These are phyloP conservation scores for Diacarnus erythraeanus DNA, from an alignment of 37 sponge, comb jelly and placozoan species.

Conservation along the genomic window DNA sequence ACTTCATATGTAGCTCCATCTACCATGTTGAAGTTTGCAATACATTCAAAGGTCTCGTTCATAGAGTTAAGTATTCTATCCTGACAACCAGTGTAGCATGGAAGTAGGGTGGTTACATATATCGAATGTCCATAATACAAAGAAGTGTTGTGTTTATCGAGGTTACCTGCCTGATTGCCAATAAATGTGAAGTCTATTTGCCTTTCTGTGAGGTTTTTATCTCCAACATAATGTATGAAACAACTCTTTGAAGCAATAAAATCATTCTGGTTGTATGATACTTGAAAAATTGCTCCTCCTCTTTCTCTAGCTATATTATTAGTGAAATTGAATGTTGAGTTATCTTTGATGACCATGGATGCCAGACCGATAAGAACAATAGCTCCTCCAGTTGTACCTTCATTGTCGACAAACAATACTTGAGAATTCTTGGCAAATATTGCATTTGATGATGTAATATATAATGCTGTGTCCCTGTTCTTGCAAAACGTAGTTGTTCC, in stretches of 20 bases:
- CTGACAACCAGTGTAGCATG: background rate
- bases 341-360: slow-evolving; percentile 7
- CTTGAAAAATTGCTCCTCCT: slow-evolving; percentile 56
- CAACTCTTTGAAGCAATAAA: background rate
- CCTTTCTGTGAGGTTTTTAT: background rate
- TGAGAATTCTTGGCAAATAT: background rate
- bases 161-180: background rate
- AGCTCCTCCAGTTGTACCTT: background rate
- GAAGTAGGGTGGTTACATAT: background rate
- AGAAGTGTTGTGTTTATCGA: background rate
- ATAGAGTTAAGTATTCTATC: too few species aligned
- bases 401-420: too few species aligned
- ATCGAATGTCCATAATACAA: background rate
- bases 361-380: background rate
- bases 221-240: background rate
- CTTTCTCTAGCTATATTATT: slow-evolving; percentile 33
- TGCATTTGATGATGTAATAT: background rate
- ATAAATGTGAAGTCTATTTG: background rate
- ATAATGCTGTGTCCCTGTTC: background rate
- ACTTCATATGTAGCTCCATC: background rate
- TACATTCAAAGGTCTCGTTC: background rate
- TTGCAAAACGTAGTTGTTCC: background rate
- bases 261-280: background rate
- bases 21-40: background rate
- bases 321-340: slow-evolving; percentile 9